Evolutionary conservation across 2,888 invertebrate genomes (phyloP).

Genomic region (Carabus problematicus): DNA sequence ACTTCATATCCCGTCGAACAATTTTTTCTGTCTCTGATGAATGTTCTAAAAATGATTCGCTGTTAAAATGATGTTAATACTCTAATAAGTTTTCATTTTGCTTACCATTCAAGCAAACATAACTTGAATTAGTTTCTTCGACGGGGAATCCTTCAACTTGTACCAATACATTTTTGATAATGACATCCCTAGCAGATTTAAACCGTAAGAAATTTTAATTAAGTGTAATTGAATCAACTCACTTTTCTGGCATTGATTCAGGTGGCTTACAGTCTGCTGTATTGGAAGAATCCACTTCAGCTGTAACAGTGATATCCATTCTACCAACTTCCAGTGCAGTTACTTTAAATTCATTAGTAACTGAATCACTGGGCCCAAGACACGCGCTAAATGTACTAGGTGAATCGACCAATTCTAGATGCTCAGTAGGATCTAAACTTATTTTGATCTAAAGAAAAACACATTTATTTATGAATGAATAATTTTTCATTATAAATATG

Average conservation of each 20-base stretch:
- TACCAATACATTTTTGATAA: constrained; percentile 68
- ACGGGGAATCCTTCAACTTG: constrained; percentile 76
- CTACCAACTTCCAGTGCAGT: constrained; percentile 51
- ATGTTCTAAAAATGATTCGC: constrained; percentile 9
- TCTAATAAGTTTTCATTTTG: neutral
- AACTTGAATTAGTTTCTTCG: constrained; percentile 69
- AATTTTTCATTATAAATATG: neutral
- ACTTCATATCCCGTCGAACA: constrained; percentile 59
- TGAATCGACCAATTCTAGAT: constrained; percentile 49
- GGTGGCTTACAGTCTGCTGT: constrained; percentile 62
- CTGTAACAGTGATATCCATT: constrained; percentile 63
- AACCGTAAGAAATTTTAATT: neutral
- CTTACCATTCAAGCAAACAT: constrained; percentile 71
- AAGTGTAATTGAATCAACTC: constrained; percentile 31
- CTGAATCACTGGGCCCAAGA: constrained; percentile 51
- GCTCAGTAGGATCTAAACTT: constrained; percentile 50
- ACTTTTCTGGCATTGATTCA: constrained; percentile 59
- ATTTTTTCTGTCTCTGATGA: constrained; percentile 19
- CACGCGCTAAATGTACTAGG: constrained; percentile 51
- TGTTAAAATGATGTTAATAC: constrained; percentile 12
- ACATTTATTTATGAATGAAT: neutral
- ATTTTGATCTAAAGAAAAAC: constrained; percentile 40
- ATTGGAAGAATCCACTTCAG: constrained; percentile 60
- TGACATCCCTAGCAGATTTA: constrained; percentile 62
- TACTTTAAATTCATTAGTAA: constrained; percentile 53